phyloP scores from a whole-genome alignment of 2,113 vertebrate species.

The Gnathonemus echidnorhynchus region DNA sequence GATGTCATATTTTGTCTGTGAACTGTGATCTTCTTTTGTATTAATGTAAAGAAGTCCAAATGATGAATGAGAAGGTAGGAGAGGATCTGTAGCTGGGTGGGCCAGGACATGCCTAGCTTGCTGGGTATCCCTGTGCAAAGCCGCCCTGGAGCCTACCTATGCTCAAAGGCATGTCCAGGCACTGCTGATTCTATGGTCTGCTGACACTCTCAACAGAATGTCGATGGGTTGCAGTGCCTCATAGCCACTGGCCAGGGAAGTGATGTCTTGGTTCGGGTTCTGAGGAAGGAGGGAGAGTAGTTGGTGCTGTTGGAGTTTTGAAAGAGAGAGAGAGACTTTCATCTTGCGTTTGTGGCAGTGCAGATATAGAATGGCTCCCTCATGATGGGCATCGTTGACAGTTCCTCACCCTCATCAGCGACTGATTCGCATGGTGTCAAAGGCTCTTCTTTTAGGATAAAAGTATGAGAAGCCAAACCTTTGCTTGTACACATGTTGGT shows the following conservation, averaged over 20 bases:
- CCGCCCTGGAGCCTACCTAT: background rate
- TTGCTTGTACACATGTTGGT: background rate
- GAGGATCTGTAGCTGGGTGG: background rate
- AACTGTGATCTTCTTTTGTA: background rate
- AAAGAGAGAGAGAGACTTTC: background rate
- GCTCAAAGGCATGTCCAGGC: slow-evolving; percentile 11
- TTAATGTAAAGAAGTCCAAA: background rate
- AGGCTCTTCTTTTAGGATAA: background rate
- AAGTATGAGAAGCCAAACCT: background rate
- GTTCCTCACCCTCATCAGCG: background rate
- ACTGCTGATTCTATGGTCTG: background rate
- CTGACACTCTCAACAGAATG: background rate
- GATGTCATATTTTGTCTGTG: background rate
- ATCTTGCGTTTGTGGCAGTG: background rate
- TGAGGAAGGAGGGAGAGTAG: background rate
- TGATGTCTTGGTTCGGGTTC: background rate
- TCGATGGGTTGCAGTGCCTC: background rate
- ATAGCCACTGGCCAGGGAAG: background rate
- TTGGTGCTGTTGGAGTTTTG: background rate
- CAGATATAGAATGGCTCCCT: background rate
- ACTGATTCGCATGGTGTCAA: background rate
- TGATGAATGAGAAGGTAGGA: background rate
- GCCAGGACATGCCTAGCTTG: background rate
- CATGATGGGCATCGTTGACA: background rate
- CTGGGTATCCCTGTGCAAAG: background rate